Evolutionary conservation across 1,140 invertebrate species (phyloP).

Genomic region (Halesus radiatus): DNA sequence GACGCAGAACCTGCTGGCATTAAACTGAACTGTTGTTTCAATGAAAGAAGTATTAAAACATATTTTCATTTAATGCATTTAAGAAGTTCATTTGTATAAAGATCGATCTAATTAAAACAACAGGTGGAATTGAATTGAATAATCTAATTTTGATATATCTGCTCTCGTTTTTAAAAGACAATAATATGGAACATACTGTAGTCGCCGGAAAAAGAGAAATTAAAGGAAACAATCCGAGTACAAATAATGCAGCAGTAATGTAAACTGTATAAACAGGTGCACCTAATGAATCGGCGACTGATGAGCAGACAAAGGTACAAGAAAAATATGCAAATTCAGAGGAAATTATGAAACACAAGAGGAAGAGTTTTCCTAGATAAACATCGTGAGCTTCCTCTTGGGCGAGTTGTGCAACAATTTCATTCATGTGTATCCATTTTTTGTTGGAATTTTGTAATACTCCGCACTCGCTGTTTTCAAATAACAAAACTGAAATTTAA

Average conservation of each 20-base stretch:
- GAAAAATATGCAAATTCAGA: not conserved
- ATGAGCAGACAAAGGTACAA: not conserved
- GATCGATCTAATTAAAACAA: not conserved
- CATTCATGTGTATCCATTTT: not conserved
- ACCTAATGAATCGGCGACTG: not conserved
- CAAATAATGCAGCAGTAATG: not conserved
- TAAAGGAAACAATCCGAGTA: not conserved
- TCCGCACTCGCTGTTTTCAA: not conserved
- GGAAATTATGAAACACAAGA: slow-evolving; percentile 7
- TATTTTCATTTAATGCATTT: not conserved
- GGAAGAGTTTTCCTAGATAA: slow-evolving; percentile 19
- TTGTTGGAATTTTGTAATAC: not conserved
- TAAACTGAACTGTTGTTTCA: not conserved
- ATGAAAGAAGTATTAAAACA: not conserved
- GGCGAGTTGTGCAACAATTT: not conserved
- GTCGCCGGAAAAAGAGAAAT: not conserved
- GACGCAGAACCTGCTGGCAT: not conserved
- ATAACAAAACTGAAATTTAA: not conserved
- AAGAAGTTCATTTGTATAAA: not conserved
- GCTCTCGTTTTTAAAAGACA: too few relatives aligned
- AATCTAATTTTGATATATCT: too few relatives aligned
- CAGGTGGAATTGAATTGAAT: not conserved
- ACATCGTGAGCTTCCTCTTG: slow-evolving; percentile 14
- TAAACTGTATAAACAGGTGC: too few relatives aligned
- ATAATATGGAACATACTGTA: not conserved